Evolutionary conservation across 2,113 vertebrate genomes (phyloP).

Genomic region (Grammomys dolichurus): DNA sequence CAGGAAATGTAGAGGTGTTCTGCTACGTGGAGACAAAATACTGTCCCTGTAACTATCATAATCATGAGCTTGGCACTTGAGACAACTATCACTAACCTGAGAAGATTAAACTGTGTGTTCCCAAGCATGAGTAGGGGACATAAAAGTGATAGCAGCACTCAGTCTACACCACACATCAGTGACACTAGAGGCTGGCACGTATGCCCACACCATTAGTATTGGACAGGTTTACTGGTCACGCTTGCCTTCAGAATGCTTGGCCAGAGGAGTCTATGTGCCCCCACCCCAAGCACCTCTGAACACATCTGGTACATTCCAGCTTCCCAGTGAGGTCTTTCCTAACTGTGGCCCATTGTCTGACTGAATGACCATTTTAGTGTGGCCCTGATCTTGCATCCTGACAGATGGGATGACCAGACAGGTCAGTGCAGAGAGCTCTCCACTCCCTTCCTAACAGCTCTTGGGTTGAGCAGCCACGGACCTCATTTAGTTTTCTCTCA

Average conservation of each 20-base stretch:
- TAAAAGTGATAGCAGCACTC: neutral
- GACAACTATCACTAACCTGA: neutral
- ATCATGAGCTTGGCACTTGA: neutral
- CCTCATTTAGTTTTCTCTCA: neutral
- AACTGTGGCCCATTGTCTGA: neutral
- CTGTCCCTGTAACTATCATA: rapidly evolving
- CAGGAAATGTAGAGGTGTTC: neutral
- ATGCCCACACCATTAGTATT: neutral
- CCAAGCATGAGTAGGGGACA: neutral
- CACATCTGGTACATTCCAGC: neutral
- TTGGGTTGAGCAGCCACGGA: neutral
- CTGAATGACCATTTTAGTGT: neutral
- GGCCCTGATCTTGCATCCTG: neutral
- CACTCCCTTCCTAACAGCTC: neutral
- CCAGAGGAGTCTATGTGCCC: neutral
- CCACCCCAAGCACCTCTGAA: neutral
- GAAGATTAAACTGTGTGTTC: neutral
- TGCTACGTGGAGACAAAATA: neutral
- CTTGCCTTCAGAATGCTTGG: neutral
- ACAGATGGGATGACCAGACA: neutral
- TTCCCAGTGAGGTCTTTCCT: neutral
- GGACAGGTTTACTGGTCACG: neutral
- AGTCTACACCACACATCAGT: neutral
- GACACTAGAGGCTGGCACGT: rapidly evolving
- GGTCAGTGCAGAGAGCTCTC: rapidly evolving